Conservation (phyloP, 2,113 vertebrate species). For the Steatornis caripensis region DNA sequence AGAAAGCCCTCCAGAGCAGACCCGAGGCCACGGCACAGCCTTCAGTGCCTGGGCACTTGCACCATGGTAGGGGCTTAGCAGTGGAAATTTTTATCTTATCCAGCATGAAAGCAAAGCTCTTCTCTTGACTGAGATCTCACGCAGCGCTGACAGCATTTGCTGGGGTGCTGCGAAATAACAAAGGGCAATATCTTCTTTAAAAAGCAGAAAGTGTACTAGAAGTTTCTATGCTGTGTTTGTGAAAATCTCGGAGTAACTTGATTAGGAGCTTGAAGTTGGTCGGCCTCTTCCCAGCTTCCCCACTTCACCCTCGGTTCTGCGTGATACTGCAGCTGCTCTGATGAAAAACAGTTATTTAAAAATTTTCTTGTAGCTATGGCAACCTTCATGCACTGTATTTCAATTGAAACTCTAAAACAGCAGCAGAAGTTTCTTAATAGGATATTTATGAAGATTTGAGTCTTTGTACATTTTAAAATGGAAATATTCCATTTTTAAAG, state of each 20-base stretch:
- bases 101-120: not conserved
- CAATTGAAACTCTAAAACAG: constrained; percentile 54
- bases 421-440: constrained; percentile 60
- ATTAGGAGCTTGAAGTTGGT: not conserved
- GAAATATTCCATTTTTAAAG: constrained; percentile 22
- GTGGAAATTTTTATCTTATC: not conserved
- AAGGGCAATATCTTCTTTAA: not conserved
- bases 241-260: not conserved
- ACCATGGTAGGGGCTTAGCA: not conserved
- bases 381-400: constrained; percentile 64
- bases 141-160: not conserved
- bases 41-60: not conserved
- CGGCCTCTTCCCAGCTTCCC: not conserved
- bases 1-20: not conserved
- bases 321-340: constrained; percentile 39
- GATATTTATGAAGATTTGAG: constrained; percentile 47
- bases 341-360: constrained; percentile 63
- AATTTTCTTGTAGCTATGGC: constrained; percentile 65
- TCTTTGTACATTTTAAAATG: constrained; percentile 41
- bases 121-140: not conserved
- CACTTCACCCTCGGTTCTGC: not conserved
- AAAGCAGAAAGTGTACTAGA: not conserved
- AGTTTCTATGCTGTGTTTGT: not conserved
- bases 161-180: not conserved
- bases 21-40: not conserved